Evolutionary conservation across 23 tunicate genomes (phyloP), one percentile per base, ranked within the genome.

Genomic region (Styela plicata): DNA sequence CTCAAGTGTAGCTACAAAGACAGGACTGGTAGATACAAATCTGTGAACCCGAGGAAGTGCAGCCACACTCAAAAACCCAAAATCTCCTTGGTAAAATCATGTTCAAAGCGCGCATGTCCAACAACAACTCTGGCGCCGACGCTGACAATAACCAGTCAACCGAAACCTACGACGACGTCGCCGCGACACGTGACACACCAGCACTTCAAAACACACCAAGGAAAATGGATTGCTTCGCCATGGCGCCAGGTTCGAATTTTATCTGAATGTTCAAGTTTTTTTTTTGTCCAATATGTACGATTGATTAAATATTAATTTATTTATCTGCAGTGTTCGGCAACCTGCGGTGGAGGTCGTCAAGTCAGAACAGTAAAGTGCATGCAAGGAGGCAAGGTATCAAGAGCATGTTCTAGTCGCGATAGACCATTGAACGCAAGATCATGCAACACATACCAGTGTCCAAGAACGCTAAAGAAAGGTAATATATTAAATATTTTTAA

Each of bases 261-360:
- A 1, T 18, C 31, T 24, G 22, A 1, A 18, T 25, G 31, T 29
- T 67, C 22, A 25, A 22, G 65, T 62, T 67, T 1, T 1, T 17
- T 19, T 29, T 44, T 44, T 44, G 57, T 44, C 57, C 13, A 5
- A 44, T 44, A 44, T 44, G 13, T 13, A n/a, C n/a, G n/a, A 5
- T 44, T 44, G 16, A 1, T 29, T 17, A 18, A 67, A 67, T 25
- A 22, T 16, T 67, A 1, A 1, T 67, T 67, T 29, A 16, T 67
- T 67, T 67, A 22, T 31, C 0, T 31, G 1, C 81, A 44, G 81
- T 76, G 81, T 29, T 30, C 77, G 7, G 77, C 67, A 22, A 84
- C 86, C 27, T 93, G 98, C 36, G 98, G 98, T 2, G 93, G 98
- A 20, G 98, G 98, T 0, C 27, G 26, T 25, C 98, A 93, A 64